Evolutionary conservation across 2,888 invertebrate genomes (phyloP).

Genomic region (Hyposoter dolosus): DNA sequence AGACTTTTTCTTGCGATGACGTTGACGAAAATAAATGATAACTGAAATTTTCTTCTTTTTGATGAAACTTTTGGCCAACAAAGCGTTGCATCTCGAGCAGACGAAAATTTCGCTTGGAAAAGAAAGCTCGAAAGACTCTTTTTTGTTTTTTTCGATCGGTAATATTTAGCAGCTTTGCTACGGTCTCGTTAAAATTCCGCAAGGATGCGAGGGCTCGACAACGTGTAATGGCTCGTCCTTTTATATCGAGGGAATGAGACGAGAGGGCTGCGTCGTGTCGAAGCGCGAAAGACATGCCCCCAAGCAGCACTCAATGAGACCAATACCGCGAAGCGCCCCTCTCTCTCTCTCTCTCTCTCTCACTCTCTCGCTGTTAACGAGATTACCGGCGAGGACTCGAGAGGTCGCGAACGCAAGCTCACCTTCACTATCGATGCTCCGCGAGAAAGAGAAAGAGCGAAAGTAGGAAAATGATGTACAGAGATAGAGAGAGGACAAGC

Average conservation of each 20-base stretch:
- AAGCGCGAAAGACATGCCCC: constrained; percentile 63
- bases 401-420: constrained; percentile 58
- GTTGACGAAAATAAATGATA: not conserved
- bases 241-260: not conserved
- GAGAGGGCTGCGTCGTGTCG: constrained; percentile 34
- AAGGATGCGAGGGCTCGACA: constrained; percentile 13
- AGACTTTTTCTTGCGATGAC: not conserved
- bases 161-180: not conserved
- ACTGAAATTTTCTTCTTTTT: not conserved
- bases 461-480: not conserved
- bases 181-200: constrained; percentile 49
- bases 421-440: constrained; percentile 49
- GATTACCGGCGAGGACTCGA: constrained; percentile 77
- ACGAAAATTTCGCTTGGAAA: not conserved
- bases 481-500: not conserved
- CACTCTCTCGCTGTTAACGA: constrained; percentile 77
- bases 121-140: not conserved
- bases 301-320: constrained; percentile 77
- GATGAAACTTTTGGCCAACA: not conserved
- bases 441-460: constrained; percentile 27
- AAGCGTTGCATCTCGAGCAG: not conserved
- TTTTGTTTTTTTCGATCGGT: not conserved
- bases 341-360: constrained; percentile 61
- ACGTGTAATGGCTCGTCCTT: constrained; percentile 27
- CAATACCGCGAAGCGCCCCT: constrained; percentile 79